phyloP scores from a whole-genome alignment of 2,113 vertebrate genomes.

The Junco hyemalis region DNA sequence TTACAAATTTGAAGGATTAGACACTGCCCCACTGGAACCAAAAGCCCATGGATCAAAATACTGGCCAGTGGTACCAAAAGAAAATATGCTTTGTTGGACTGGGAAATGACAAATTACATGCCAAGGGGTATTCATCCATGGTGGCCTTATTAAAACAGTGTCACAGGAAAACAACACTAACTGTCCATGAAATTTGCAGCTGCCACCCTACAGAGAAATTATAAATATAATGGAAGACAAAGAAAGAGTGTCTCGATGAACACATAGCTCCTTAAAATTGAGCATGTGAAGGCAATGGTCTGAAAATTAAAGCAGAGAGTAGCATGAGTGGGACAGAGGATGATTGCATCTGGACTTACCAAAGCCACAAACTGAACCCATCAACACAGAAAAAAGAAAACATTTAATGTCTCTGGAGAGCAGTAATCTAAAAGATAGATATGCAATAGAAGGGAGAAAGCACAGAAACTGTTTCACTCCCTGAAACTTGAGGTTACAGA shows the following conservation, averaged over 20 bases:
- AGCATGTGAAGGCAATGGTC: not conserved
- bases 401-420: not conserved
- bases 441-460: not conserved
- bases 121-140: not conserved
- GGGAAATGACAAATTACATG: not conserved
- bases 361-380: not conserved
- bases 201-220: not conserved
- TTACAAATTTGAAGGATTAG: not conserved
- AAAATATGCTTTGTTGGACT: not conserved
- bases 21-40: not conserved
- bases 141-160: slow-evolving; percentile 5
- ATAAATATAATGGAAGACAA: slow-evolving; percentile 2
- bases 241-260: not conserved
- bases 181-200: slow-evolving; percentile 12
- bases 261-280: not conserved
- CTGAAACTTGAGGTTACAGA: not conserved
- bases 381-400: not conserved
- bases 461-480: not conserved
- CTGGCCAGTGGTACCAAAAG: not conserved
- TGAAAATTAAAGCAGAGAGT: not conserved
- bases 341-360: not conserved
- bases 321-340: not conserved
- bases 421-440: slow-evolving; percentile 9
- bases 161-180: slow-evolving; percentile 6
- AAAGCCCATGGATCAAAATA: not conserved